phyloP scores from a whole-genome alignment of 1,140 invertebrate species.

The Zaprionus inermis region DNA sequence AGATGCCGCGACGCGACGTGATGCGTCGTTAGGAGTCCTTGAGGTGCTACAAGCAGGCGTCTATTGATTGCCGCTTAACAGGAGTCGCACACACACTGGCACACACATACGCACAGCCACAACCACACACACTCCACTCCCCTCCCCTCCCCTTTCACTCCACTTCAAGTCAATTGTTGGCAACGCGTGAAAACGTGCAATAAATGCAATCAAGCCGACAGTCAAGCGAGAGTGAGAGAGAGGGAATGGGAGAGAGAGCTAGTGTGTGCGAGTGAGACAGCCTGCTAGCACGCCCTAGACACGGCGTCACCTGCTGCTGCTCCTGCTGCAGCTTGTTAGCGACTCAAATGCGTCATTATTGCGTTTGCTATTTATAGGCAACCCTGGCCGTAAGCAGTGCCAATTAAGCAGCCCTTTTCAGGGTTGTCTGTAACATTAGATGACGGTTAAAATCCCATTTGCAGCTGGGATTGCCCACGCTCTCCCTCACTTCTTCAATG shows the following conservation, averaged over 20 bases:
- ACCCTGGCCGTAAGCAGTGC: background rate
- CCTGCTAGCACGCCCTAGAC: background rate
- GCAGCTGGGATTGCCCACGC: background rate
- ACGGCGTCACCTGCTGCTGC: background rate
- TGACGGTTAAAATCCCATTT: conserved; percentile 21
- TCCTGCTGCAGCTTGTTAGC: background rate
- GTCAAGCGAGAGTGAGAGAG: background rate
- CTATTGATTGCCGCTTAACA: conserved; percentile 64
- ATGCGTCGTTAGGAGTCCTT: conserved; percentile 45
- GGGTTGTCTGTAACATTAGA: conserved; percentile 13
- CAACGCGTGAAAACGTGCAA: conserved; percentile 21
- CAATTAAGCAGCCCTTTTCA: conserved; percentile 19
- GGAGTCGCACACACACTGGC: conserved; percentile 5
- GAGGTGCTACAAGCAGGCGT: conserved; percentile 42
- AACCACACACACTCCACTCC: background rate
- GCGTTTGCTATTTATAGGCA: conserved; percentile 21
- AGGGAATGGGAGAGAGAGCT: no score
- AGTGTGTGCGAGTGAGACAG: background rate
- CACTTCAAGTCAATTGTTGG: conserved; percentile 25
- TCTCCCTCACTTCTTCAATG: background rate
- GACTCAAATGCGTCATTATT: conserved; percentile 1
- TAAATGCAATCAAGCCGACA: conserved; percentile 37
- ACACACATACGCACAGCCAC: background rate
- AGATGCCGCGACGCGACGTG: conserved; percentile 18
- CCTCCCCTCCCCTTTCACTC: no score